Evolutionary conservation across 1,140 invertebrate genomes (phyloP), one percentile per base, ranked within the genome.

Genomic region (Penaeus chinensis): DNA sequence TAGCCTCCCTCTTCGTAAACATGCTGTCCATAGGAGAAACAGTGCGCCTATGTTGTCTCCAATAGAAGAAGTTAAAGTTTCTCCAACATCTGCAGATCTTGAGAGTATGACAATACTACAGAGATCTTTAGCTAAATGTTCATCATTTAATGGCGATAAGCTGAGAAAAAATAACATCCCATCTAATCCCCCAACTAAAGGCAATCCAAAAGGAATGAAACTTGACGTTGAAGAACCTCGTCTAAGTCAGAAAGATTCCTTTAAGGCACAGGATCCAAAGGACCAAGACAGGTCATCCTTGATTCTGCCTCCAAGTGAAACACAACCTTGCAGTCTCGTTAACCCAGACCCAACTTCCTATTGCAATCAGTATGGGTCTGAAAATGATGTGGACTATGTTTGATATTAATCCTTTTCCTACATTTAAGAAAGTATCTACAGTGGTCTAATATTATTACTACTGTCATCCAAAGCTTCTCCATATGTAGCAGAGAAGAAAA

Each of bases 41-140:
- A 88, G 87, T 71, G 87, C 87, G 7, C 87, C 87, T 27, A 84
- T 84, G 65, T 54, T 88, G 22, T 88, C 87, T 37, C 87, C 87
- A 16, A 88, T 88, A 27, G 82, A 88, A 79, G 87, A 88, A 60
- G 63, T 60, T 20, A 88, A 71, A 61, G 32, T 37, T 3, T 32
- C 63, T 19, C 82, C 82, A 32, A 47, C n/a, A 24, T 71, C 66
- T 24, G 66, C n/a, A 20, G 42, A 32, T 81, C n/a, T 81, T 62
- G 79, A 81, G 20, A 77, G n/a, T n/a, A 54, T 81, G 61, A 22
- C n/a, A 71, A 71, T 32, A 19, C 8, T 32, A 11, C n/a, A 71
- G 32, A 32, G 32, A 71, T 24, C 66, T 32, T 71, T 32, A 3
- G 66, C n/a, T 8, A 71, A 71, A 32, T 71, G n/a, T 24, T 71